Percentiles rank a stretch among this genome's conserved stretches.
phyloP scores from a whole-genome alignment of 2,888 invertebrate genomes.

The Nymphalis urticae region DNA sequence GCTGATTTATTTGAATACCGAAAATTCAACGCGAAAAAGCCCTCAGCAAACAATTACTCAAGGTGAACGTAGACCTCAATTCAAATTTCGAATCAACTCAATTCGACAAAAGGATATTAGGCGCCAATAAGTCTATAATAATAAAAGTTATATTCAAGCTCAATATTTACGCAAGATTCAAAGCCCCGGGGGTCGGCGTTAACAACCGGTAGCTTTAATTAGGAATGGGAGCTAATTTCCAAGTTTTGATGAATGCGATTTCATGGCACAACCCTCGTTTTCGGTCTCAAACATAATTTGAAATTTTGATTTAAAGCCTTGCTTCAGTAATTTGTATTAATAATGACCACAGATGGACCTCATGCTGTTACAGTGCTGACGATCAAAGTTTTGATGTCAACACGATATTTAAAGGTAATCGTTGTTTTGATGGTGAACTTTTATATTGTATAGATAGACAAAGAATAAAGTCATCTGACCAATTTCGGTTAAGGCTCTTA shows the following conservation, averaged over 20 bases:
- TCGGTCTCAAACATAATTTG: constrained; percentile 57
- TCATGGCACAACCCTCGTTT: constrained; percentile 59
- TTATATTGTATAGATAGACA: no score
- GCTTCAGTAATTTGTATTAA: constrained; percentile 29
- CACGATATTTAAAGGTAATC: neutral
- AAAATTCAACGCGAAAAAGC: constrained; percentile 21
- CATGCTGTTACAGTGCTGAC: neutral
- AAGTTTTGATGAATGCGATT: constrained; percentile 81
- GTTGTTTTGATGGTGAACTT: no score
- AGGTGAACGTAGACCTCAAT: constrained; percentile 36
- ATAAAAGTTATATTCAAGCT: constrained; percentile 69
- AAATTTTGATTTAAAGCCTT: constrained; percentile 54
- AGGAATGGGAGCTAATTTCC: constrained; percentile 73
- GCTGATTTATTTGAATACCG: constrained; percentile 13
- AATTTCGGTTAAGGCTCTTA: no score
- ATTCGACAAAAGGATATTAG: constrained; percentile 48
- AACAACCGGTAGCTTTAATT: constrained; percentile 76
- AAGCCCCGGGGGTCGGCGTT: constrained; percentile 52
- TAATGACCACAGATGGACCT: constrained; percentile 15
- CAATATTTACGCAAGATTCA: constrained; percentile 71
- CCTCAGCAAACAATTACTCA: constrained; percentile 25
- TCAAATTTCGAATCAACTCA: constrained; percentile 50
- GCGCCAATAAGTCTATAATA: constrained; percentile 61
- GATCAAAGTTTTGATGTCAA: constrained; percentile 4
- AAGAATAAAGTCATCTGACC: no score